Evolutionary conservation across 2,113 vertebrate genomes (phyloP).

Genomic region (Fulmarus glacialis): DNA sequence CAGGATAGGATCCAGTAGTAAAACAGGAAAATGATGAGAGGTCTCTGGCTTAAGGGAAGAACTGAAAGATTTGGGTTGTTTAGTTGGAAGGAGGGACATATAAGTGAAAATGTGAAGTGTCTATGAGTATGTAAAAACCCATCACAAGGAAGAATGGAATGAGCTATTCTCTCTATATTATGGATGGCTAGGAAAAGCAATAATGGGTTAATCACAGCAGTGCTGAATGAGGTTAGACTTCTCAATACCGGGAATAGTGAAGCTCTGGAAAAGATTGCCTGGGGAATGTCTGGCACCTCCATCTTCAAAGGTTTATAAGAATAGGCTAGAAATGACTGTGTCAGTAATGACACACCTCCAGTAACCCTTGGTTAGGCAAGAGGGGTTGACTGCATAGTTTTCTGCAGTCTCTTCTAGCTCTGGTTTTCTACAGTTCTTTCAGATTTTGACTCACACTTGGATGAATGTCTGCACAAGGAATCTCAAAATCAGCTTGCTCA

Average conservation of each 20-base stretch:
- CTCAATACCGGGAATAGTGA: not conserved
- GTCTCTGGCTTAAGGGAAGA: not conserved
- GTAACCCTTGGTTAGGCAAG: not conserved
- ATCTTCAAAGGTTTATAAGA: not conserved
- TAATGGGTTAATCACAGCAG: not conserved
- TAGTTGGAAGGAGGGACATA: not conserved
- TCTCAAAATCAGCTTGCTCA: not conserved
- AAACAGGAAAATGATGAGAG: not conserved
- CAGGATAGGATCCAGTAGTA: not conserved
- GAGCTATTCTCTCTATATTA: not conserved
- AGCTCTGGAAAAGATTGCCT: not conserved
- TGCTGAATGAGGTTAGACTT: not conserved
- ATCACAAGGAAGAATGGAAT: not conserved
- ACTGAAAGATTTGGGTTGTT: not conserved
- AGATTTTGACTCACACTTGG: not conserved
- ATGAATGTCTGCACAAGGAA: not conserved
- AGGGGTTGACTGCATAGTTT: not conserved
- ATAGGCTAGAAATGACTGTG: not conserved
- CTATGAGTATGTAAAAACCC: not conserved
- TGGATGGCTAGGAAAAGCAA: not conserved
- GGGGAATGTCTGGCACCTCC: not conserved
- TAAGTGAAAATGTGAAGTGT: not conserved
- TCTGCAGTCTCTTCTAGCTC: not conserved
- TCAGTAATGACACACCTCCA: not conserved
- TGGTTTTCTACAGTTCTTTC: not conserved